Percentiles rank a stretch among this genome's conserved stretches.
These are phyloP conservation scores for Prionailurus bengalensis DNA, from an alignment of 2,113 vertebrate species.

Conservation along the genomic window DNA sequence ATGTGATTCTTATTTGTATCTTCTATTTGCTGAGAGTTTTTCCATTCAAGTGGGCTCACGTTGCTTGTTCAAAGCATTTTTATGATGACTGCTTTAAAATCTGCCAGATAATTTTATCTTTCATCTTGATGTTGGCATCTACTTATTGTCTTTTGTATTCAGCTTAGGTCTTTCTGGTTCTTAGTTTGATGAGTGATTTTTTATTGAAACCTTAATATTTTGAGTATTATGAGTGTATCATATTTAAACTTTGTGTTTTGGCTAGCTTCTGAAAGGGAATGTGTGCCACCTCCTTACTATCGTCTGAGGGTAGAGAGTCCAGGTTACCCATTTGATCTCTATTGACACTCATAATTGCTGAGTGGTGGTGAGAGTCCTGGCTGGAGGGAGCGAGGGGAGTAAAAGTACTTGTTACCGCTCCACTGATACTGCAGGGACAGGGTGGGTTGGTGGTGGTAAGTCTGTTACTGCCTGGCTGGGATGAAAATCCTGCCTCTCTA, in stretches of 20 bases:
- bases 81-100: slow-evolving; percentile 16
- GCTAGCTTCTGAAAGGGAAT: background rate
- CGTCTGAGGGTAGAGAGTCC: background rate
- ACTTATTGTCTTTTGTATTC: background rate
- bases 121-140: slow-evolving; percentile 6
- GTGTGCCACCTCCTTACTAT: background rate
- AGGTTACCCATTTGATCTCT: background rate
- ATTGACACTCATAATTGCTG: background rate
- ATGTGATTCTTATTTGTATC: background rate
- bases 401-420: background rate
- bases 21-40: slow-evolving; percentile 40
- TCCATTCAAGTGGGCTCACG: background rate
- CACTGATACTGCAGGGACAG: background rate
- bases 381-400: background rate
- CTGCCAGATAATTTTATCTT: background rate
- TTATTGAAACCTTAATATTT: background rate
- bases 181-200: background rate
- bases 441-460: background rate
- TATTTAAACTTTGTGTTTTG: background rate
- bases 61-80: slow-evolving; percentile 33
- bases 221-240: background rate
- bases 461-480: background rate
- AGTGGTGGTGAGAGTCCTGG: background rate
- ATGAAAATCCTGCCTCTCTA: background rate
- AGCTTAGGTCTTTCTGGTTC: slow-evolving; percentile 28